Base-by-base conservation (phyloP, 1,140 invertebrate species). In the Trichomalopsis sarcophagae region DNA sequence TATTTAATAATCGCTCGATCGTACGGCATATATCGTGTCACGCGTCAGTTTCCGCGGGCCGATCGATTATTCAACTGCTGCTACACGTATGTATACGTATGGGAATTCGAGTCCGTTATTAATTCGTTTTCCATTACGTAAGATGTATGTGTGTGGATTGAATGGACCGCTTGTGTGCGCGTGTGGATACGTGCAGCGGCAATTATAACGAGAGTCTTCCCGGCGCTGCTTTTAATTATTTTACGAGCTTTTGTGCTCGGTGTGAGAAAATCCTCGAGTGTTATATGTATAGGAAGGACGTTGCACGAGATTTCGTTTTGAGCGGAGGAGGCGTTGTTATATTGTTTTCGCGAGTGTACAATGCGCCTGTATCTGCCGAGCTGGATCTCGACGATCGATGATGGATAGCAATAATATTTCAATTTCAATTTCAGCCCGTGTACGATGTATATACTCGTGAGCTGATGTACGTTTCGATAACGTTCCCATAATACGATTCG, bases 111-210 rank as follows among this genome's bases (percentile, higher is more conserved):
- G n/a, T 40, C 21, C 21, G 23, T 71, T 81, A 71, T 71, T 81
- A 81, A 81, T 81, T 73, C 47, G 40, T 68, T 81, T 50, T 81
- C 23, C 23, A 73, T 81, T 81, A 30, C 23, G 44, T 81, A 73
- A 73, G 27, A 30, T 30, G 7, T 1, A 10, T 17, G 47, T 50
- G 14, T 17, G 2, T 62, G 55, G 17, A n/a, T 62, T 62, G 55
- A 62, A 62, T n/a, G 55, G 55, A 62, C 55, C 21, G 3, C 0
- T 21, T n/a, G 17, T 62, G 17, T 55, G 5, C n/a, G n/a, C 5
- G 17, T 21, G 55, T 14, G 21, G 17, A 14, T 62, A 62, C 27
- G 27, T 27, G 27, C 27, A 1, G 27, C 33, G 33, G 55, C 55
- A 62, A n/a, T 62, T 62, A n/a, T 62, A 62, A 62, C 55, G 21